A percentile compares a stretch with the other conserved stretches of the same genome.
These are phyloP conservation scores for Galago senegalensis DNA, from an alignment of 2,797 vertebrate genomes.

Conservation along the genomic window DNA sequence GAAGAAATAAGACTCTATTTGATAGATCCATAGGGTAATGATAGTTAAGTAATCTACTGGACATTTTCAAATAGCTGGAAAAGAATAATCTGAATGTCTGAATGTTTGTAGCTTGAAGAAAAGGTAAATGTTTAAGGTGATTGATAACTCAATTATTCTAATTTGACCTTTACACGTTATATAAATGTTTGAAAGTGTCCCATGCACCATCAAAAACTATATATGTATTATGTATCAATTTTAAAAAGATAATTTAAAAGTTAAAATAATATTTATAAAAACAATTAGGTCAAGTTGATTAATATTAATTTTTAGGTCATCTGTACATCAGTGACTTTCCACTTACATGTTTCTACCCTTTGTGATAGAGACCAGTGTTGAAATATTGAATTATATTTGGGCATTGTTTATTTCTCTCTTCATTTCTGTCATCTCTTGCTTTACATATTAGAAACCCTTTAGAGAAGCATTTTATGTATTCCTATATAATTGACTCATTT, in stretches of 20 bases:
- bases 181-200: background rate
- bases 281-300: background rate
- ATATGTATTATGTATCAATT: background rate
- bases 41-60: too few species aligned
- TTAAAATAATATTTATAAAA: background rate
- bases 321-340: background rate
- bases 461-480: background rate
- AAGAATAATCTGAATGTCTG: too few species aligned
- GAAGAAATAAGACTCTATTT: too few species aligned
- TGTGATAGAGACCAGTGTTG: background rate
- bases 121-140: too few species aligned
- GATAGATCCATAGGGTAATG: too few species aligned
- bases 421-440: background rate
- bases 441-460: background rate
- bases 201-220: background rate
- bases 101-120: too few species aligned
- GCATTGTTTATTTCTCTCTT: background rate
- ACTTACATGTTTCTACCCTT: background rate
- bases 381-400: background rate
- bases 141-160: background rate
- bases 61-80: too few species aligned
- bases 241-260: background rate
- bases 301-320: background rate
- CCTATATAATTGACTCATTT: background rate
- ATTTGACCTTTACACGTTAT: background rate